phyloP scores from a whole-genome alignment of 2,888 invertebrate genomes.

The Nomada lathburiana region DNA sequence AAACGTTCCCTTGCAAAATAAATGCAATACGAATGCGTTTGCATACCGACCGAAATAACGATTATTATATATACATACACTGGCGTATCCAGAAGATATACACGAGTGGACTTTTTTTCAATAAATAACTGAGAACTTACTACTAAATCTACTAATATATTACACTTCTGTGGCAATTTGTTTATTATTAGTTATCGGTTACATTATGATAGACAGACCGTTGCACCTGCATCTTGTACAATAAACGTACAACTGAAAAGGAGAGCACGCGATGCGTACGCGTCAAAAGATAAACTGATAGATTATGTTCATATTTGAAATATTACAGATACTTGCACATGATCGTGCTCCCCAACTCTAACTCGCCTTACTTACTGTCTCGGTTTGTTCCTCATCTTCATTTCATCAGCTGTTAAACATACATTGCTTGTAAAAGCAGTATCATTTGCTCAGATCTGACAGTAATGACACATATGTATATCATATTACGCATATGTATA shows the following conservation, averaged over 20 bases:
- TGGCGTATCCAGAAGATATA: too few species aligned
- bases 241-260: slow-evolving; percentile 5
- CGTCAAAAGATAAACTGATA: slow-evolving; percentile 1
- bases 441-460: slow-evolving; percentile 7
- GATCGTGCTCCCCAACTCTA: slow-evolving; percentile 1
- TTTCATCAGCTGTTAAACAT: slow-evolving; percentile 2
- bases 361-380: slow-evolving; percentile 30
- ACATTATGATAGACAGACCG: slow-evolving; percentile 10
- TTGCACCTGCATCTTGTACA: neutral
- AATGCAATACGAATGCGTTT: too few species aligned
- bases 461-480: neutral
- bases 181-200: slow-evolving; percentile 8
- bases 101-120: too few species aligned
- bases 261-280: neutral
- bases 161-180: slow-evolving; percentile 21
- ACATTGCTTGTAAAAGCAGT: slow-evolving; percentile 3
- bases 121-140: slow-evolving; percentile 7
- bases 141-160: slow-evolving; percentile 25
- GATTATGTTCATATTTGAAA: neutral
- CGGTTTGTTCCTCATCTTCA: slow-evolving; percentile 6
- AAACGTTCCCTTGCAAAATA: too few species aligned
- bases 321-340: slow-evolving; percentile 9
- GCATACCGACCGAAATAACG: too few species aligned
- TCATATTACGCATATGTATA: too few species aligned
- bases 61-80: too few species aligned